These are phyloP conservation scores for Clostera curtula DNA, from an alignment of 2,888 invertebrate genomes.

Conservation along the genomic window DNA sequence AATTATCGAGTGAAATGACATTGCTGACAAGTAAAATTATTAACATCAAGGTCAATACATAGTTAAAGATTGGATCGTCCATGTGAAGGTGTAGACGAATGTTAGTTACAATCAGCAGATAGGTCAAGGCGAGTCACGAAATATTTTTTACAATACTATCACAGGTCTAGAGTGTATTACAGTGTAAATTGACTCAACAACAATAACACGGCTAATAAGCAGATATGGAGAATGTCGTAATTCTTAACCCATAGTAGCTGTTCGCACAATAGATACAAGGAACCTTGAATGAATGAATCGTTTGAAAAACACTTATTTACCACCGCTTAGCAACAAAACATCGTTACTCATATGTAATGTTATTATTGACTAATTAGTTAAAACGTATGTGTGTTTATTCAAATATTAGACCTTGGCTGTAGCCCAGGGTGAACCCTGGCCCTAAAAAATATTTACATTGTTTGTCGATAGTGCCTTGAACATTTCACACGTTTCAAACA, in stretches of 20 bases:
- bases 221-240: constrained; percentile 8
- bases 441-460: constrained; percentile 22
- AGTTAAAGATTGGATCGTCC: constrained; percentile 34
- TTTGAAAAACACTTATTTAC: constrained; percentile 28
- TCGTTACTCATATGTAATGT: constrained; percentile 17
- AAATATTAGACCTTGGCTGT: constrained; percentile 16
- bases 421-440: too few relatives aligned
- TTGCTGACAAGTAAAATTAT: constrained; percentile 22
- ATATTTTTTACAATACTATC: constrained; percentile 8
- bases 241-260: constrained; percentile 13
- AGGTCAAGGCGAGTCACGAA: constrained; percentile 35
- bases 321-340: constrained; percentile 24
- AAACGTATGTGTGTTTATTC: constrained; percentile 10
- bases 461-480: constrained; percentile 10
- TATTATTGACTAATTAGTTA: constrained; percentile 12
- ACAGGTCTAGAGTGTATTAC: neutral
- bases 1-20: constrained; percentile 9
- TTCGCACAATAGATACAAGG: constrained; percentile 28
- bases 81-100: constrained; percentile 24
- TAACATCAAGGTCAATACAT: constrained; percentile 30
- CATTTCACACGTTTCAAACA: constrained; percentile 22
- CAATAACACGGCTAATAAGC: too few relatives aligned
- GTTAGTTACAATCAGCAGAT: constrained; percentile 26
- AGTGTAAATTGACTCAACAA: too few relatives aligned
- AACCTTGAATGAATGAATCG: constrained; percentile 37